Evolutionary conservation across 2,113 vertebrate genomes (phyloP), one percentile per base, ranked within the genome.

Genomic region (Cyphomyrus plagiostoma): DNA sequence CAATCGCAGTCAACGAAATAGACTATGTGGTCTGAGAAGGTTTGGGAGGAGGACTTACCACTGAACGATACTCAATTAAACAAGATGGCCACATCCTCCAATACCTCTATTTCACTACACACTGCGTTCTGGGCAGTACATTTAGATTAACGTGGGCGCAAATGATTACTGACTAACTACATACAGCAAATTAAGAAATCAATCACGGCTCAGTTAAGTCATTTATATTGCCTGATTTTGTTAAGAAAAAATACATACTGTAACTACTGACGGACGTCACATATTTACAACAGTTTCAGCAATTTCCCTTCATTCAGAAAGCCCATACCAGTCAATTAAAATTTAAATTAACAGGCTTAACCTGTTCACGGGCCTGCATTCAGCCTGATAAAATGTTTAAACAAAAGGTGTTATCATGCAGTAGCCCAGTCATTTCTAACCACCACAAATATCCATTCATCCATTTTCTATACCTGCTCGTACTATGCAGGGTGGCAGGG

Each of bases 201-300:
- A 50, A 48, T 26, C 83, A 50, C 10, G 46, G n/a, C 48, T 8
- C 83, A 48, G 23, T 49, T 13, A 10, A 86, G 21, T 50, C 23
- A 86, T 48, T n/a, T 50, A 86, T 80, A 50, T 30, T 86, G 48
- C 48, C 83, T 50, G 83, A 49, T 86, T 86, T 86, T 86, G 23
- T 26, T 86, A 49, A 26, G 23, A 86, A 26, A 49, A 7, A 50
- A 85, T 84, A 46, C 9, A 66, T 46, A 86, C 45, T 13, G 23
- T 50, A 86, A 86, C 45, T 50, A 26, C 48, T 26, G 83, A 86
- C 30, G 45, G 26, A 86, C 17, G 83, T 26, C 45, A 86, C 23
- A 50, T 26, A 85, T 50, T 50, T 50, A 45, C 21, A 48, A 49
- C 21, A 26, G 3, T 84, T 46, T 23, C 42, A 26, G 23, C 45